Percentiles rank a stretch among this genome's conserved stretches.
Conservation (phyloP, 2,113 vertebrate species). For the Toxotes jaculatrix region DNA sequence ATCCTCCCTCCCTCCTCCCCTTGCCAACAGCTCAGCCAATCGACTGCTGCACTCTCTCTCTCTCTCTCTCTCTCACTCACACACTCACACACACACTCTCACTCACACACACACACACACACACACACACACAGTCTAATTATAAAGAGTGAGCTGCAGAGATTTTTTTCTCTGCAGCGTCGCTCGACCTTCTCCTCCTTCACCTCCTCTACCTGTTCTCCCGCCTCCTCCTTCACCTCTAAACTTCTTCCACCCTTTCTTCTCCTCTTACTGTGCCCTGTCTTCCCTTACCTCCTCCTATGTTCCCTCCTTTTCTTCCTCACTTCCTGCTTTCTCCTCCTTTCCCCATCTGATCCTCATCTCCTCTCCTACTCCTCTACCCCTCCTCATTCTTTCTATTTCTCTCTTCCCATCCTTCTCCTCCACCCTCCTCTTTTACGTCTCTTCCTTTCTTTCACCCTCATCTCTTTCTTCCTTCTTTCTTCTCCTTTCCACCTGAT, state of each 20-base stretch:
- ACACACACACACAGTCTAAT: constrained; percentile 31
- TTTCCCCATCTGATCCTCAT: too few relatives aligned
- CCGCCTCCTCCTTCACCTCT: background rate
- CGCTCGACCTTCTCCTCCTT: constrained; percentile 5
- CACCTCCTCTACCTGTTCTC: background rate
- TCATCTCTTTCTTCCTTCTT: too few relatives aligned
- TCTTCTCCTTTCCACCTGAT: too few relatives aligned
- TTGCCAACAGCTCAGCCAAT: constrained; percentile 64
- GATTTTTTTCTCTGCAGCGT: constrained; percentile 18
- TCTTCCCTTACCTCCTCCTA: background rate
- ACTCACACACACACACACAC: constrained; percentile 23
- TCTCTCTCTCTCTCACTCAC: background rate
- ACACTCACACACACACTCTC: constrained; percentile 8
- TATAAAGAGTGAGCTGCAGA: constrained; percentile 34
- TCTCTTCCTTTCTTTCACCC: too few relatives aligned
- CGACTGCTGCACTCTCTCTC: background rate
- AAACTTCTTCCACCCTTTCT: background rate
- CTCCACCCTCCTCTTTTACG: too few relatives aligned
- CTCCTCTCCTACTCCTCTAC: background rate
- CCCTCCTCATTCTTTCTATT: background rate
- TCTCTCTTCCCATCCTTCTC: background rate
- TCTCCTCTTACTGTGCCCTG: background rate
- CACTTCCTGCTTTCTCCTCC: background rate
- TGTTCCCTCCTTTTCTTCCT: background rate
- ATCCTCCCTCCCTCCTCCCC: constrained; percentile 40